A percentile compares a stretch with the other conserved stretches of the same genome.
These are phyloP conservation scores for Drosophila guanche DNA, from an alignment of 1,140 invertebrate genomes.

Conservation along the genomic window DNA sequence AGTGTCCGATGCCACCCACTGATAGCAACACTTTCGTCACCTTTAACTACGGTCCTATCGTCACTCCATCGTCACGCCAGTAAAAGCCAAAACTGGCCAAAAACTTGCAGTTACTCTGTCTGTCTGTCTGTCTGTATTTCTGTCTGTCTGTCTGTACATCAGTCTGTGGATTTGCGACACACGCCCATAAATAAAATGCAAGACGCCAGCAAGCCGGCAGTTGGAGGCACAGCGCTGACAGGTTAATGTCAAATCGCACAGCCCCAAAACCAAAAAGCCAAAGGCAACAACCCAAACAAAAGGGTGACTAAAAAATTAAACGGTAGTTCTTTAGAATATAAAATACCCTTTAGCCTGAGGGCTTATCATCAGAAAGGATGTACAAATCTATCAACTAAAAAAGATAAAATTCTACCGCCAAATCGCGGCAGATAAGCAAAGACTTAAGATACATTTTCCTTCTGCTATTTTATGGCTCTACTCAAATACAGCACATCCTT, in stretches of 20 bases:
- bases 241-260: slow-evolving; percentile 74
- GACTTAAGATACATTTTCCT: too few relatives aligned
- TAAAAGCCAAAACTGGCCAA: slow-evolving; percentile 16
- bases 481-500: too few relatives aligned
- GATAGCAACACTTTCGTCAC: slow-evolving; percentile 19
- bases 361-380: too few relatives aligned
- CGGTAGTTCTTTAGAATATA: too few relatives aligned
- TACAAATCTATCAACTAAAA: neutral
- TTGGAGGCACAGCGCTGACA: slow-evolving; percentile 56
- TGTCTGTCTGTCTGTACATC: neutral
- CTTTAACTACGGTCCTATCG: slow-evolving; percentile 11
- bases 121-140: slow-evolving; percentile 37
- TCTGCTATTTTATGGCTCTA: too few relatives aligned
- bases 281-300: slow-evolving; percentile 35
- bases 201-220: slow-evolving; percentile 47
- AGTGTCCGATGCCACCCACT: slow-evolving; percentile 6
- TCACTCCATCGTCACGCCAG: slow-evolving; percentile 30
- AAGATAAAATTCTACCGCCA: neutral
- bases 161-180: slow-evolving; percentile 2
- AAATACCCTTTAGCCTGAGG: too few relatives aligned
- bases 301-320: slow-evolving; percentile 9
- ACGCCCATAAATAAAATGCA: slow-evolving; percentile 66
- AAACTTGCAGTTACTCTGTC: slow-evolving; percentile 41
- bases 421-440: too few relatives aligned
- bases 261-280: slow-evolving; percentile 66